phyloP scores from a whole-genome alignment of 2,113 vertebrate species.

The Pimephales promelas region DNA sequence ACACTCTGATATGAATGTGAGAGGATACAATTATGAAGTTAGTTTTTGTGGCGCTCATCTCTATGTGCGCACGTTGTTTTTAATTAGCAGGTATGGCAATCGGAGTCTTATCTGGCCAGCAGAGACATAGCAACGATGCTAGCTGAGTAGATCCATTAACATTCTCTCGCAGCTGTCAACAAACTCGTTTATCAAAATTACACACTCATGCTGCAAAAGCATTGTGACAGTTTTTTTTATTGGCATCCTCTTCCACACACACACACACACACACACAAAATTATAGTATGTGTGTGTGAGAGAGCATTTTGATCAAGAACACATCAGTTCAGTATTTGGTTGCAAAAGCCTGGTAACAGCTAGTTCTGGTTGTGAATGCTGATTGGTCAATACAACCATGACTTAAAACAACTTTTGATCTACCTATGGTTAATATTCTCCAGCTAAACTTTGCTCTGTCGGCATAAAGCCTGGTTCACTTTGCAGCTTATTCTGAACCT shows the following conservation, averaged over 20 bases:
- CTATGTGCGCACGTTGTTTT: conserved; percentile 50
- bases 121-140: conserved; percentile 9
- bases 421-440: not conserved
- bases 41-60: conserved; percentile 16
- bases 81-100: conserved; percentile 58
- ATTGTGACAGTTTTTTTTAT: not conserved
- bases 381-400: not conserved
- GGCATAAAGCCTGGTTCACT: not conserved
- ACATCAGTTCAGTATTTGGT: not conserved
- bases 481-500: not conserved
- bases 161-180: conserved; percentile 17
- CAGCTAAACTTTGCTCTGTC: too few relatives aligned
- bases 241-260: not conserved
- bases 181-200: conserved; percentile 41
- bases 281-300: not conserved
- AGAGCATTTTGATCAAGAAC: not conserved
- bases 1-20: conserved; percentile 40
- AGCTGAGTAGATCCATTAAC: conserved; percentile 11
- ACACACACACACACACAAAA: not conserved
- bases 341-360: not conserved
- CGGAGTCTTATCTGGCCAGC: conserved; percentile 45
- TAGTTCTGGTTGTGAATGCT: not conserved
- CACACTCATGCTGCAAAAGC: not conserved
- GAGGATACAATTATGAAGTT: conserved; percentile 31
- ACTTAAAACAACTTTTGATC: not conserved